A percentile compares a stretch with the other conserved stretches of the same genome.
phyloP scores from a whole-genome alignment of 2,888 invertebrate genomes.

The Aspidapion aeneum region DNA sequence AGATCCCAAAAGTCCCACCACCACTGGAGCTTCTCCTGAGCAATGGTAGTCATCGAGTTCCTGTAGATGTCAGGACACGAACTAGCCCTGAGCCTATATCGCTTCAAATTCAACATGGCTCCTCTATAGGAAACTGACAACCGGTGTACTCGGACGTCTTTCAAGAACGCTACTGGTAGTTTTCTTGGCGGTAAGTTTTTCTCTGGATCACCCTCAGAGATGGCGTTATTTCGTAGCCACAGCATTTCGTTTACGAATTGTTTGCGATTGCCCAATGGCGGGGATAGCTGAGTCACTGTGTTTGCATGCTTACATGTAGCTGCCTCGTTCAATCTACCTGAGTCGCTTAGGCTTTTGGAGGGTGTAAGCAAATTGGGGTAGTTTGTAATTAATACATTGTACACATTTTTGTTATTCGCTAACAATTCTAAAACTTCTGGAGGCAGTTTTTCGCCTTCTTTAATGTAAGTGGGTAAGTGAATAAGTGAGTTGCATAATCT shows the following conservation, averaged over 20 bases:
- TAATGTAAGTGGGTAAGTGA: slow-evolving; percentile 79
- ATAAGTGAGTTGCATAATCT: slow-evolving; percentile 76
- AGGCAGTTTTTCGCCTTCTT: slow-evolving; percentile 73
- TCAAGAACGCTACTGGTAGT: slow-evolving; percentile 60
- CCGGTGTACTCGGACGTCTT: slow-evolving; percentile 70
- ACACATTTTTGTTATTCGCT: slow-evolving; percentile 65
- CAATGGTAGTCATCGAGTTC: slow-evolving; percentile 81
- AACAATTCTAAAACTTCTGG: slow-evolving; percentile 71
- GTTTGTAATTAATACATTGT: slow-evolving; percentile 68
- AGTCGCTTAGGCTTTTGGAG: slow-evolving; percentile 71
- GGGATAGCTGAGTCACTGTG: slow-evolving; percentile 41
- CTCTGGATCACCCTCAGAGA: slow-evolving; percentile 34
- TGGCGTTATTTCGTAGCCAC: slow-evolving; percentile 56
- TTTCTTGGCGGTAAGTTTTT: slow-evolving; percentile 45
- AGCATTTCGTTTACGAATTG: slow-evolving; percentile 39
- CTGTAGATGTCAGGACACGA: slow-evolving; percentile 90
- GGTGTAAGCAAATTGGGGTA: slow-evolving; percentile 71
- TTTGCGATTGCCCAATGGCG: slow-evolving; percentile 42
- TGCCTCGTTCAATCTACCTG: slow-evolving; percentile 52
- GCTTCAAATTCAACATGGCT: slow-evolving; percentile 80
- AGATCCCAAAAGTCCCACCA: slow-evolving; percentile 73
- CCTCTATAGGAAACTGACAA: slow-evolving; percentile 80
- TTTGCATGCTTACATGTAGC: slow-evolving; percentile 39
- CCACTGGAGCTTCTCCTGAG: slow-evolving; percentile 75
- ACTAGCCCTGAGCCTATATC: slow-evolving; percentile 76